These are phyloP conservation scores for Cetonia aurata DNA, from an alignment of 2,888 invertebrate genomes.

Conservation along the genomic window DNA sequence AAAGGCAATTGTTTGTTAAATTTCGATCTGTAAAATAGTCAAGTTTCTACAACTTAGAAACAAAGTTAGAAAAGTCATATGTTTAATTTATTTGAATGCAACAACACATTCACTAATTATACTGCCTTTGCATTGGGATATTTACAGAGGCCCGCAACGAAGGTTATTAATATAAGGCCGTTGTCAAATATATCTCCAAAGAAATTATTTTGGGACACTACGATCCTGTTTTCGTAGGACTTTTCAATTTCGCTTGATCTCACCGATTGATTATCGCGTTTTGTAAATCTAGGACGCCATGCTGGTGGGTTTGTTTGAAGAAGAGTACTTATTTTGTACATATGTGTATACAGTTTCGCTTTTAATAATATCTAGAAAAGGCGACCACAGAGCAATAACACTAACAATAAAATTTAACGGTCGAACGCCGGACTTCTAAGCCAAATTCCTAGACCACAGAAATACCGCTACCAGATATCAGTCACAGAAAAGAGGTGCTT, in stretches of 20 bases:
- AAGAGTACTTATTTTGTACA: constrained; percentile 27
- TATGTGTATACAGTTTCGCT: constrained; percentile 20
- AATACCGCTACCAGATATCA: neutral
- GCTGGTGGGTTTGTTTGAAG: constrained; percentile 35
- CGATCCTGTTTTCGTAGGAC: constrained; percentile 7
- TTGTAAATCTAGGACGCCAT: constrained; percentile 28
- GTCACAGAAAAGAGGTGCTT: no score
- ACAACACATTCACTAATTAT: no score
- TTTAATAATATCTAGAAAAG: constrained; percentile 30
- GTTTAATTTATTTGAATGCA: no score
- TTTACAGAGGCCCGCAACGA: no score
- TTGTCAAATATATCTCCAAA: no score
- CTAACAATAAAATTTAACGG: constrained; percentile 35
- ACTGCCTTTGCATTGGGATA: no score
- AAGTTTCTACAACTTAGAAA: no score
- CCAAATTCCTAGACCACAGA: neutral
- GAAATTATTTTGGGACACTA: neutral
- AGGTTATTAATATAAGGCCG: no score
- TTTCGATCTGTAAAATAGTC: no score
- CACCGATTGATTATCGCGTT: constrained; percentile 7
- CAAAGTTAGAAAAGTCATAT: no score
- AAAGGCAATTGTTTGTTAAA: no score
- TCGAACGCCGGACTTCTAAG: constrained; percentile 19
- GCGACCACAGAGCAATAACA: constrained; percentile 33
- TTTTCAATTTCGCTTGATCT: constrained; percentile 16